Percentiles rank a stretch among this genome's conserved stretches.
phyloP scores from a whole-genome alignment of 2,113 vertebrate species.

The Benitochromis conjunctus region DNA sequence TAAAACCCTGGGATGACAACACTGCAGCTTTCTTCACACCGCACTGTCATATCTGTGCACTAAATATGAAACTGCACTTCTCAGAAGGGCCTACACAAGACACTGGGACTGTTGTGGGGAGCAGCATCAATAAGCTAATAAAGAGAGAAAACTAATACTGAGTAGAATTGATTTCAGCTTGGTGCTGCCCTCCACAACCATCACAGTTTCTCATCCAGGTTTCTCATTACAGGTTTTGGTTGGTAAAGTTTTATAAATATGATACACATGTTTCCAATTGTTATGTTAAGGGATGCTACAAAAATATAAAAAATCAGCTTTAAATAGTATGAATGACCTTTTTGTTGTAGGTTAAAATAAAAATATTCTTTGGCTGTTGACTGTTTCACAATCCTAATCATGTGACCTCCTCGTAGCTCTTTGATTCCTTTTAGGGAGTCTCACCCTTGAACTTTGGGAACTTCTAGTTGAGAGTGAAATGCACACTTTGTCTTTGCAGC shows the following conservation, averaged over 20 bases:
- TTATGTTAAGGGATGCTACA: background rate
- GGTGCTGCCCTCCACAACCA: background rate
- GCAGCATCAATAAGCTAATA: background rate
- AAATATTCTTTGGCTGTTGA: background rate
- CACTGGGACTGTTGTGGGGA: background rate
- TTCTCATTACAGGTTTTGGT: background rate
- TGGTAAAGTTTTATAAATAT: background rate
- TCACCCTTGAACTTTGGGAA: background rate
- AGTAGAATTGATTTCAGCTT: background rate
- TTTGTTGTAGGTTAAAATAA: background rate
- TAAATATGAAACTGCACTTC: background rate
- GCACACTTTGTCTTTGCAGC: background rate
- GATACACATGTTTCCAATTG: background rate
- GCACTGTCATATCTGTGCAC: background rate
- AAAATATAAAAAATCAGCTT: background rate
- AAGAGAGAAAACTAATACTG: background rate
- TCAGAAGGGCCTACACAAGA: background rate
- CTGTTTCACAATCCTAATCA: background rate
- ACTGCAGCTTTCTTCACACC: background rate
- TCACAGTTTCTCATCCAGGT: background rate
- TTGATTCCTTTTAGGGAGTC: background rate
- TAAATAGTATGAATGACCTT: background rate
- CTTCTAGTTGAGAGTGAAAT: background rate
- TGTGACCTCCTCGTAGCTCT: background rate
- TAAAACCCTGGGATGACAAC: background rate